Conservation (phyloP, 2,888 invertebrate genomes). For the Phorcus lineatus region DNA sequence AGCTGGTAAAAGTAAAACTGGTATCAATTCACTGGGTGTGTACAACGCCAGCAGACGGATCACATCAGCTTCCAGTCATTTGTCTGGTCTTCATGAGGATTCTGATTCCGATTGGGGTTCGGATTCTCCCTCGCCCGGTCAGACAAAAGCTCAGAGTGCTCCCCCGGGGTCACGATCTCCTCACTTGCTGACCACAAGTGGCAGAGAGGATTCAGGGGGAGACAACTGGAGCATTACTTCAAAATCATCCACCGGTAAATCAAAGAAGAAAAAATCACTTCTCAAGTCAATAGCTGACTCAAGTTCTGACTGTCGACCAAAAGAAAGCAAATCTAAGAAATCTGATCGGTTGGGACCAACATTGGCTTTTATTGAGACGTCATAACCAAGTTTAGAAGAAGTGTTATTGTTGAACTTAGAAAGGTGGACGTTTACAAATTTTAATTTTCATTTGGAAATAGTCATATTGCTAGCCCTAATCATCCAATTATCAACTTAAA, state of each 20-base stretch:
- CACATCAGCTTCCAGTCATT: not conserved
- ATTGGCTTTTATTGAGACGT: not conserved
- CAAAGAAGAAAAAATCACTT: conserved; percentile 15
- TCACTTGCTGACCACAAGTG: not conserved
- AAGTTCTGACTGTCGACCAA: too few relatives aligned
- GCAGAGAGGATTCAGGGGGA: conserved; percentile 19
- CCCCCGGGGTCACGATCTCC: conserved; percentile 1
- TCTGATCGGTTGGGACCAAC: conserved; percentile 1
- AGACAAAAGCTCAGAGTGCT: conserved; percentile 4
- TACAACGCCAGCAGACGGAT: not conserved
- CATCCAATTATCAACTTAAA: too few relatives aligned
- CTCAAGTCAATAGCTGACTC: not conserved
- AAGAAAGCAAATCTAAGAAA: not conserved
- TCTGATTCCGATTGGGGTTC: conserved; percentile 43
- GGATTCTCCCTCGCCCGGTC: conserved; percentile 24
- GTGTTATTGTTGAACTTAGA: too few relatives aligned
- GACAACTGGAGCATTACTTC: conserved; percentile 5
- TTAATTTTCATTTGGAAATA: too few relatives aligned
- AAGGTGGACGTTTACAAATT: too few relatives aligned
- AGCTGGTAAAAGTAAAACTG: conserved; percentile 40
- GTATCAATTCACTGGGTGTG: not conserved
- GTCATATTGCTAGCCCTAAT: too few relatives aligned
- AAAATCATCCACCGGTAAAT: not conserved
- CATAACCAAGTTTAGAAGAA: not conserved
- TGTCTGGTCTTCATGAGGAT: not conserved